Evolutionary conservation across 2,888 invertebrate species (phyloP), one percentile per base, ranked within the genome.

Genomic region (Amiota minor): DNA sequence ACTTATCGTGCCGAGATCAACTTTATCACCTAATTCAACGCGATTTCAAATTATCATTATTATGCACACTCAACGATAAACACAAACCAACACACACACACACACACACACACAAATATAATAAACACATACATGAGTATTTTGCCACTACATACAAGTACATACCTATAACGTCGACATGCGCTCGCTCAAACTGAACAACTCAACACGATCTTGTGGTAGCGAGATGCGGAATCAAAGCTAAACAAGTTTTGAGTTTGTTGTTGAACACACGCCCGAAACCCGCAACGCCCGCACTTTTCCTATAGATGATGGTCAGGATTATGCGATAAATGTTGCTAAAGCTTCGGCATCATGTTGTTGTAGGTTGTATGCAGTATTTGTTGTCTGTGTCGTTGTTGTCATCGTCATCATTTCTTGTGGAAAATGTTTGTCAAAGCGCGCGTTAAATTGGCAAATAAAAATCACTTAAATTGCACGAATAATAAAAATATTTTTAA

Each of bases 1-100:
- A 72, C 81, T 88, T 86, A 88, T 88, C 88, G 85, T 87, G 86
- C 79, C 72, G 79, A 79, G 77, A 87, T 88, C 87, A 84, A 81
- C 82, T 87, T 87, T 86, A 88, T 87, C 86, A 83, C 79, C 81
- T 79, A 83, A 81, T 81, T 83, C 80, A 79, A 76, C 70, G 77
- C 75, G 76, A 78, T 79, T 82, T 79, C 77, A 79, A 82, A 80
- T 80, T 80, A 80, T 80, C 82, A 83, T 79, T 81, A 69, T 72
- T 68, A 69, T 56, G 55, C 35, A 46, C 78, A 77, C 75, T 70
- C 78, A 76, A 49, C 53, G 14, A 45, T 55, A n/a, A 18, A 62
- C 50, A 65, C 35, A 50, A 70, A 72, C 18, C 61, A 23, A 46
- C 23, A 59, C 9, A 20, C 10, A 45, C 46, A 56, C 18, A 50